Percentiles rank a stretch among this genome's conserved stretches.
Evolutionary conservation across 2,797 vertebrate genomes (phyloP).

Genomic region (Anabacerthia variegaticeps): DNA sequence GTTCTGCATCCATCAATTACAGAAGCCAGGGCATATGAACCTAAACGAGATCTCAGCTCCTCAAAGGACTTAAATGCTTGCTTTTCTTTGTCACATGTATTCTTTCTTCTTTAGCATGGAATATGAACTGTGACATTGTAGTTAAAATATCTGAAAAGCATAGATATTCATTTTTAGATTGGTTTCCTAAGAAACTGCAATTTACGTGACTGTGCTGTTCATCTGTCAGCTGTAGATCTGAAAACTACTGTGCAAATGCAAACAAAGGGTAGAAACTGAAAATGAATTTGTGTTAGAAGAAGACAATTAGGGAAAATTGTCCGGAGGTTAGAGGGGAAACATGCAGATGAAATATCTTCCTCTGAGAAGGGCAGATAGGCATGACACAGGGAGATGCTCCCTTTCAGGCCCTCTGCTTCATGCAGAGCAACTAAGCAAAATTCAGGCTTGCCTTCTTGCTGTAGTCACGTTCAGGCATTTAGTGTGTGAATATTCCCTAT

Average conservation of each 20-base stretch:
- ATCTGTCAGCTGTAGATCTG: not conserved
- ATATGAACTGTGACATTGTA: not conserved
- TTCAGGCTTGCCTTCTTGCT: not conserved
- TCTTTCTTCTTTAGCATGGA: not conserved
- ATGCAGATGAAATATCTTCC: not conserved
- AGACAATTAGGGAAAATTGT: not conserved
- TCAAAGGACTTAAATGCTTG: not conserved
- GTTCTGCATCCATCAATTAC: not conserved
- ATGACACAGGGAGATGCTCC: fast-evolving
- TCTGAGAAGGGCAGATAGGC: not conserved
- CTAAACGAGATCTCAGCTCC: not conserved
- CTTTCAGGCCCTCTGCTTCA: not conserved
- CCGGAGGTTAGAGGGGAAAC: not conserved
- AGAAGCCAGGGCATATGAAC: not conserved
- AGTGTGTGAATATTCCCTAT: not conserved
- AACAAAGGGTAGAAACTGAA: not conserved
- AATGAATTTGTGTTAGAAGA: not conserved
- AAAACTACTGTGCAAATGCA: not conserved
- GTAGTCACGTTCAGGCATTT: fast-evolving
- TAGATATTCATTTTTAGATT: not conserved
- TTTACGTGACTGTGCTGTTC: not conserved
- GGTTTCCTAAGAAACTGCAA: constrained; percentile 34
- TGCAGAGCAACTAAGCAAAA: not conserved
- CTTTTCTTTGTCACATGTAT: not conserved
- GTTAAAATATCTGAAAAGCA: not conserved